Conservation (phyloP, 2,888 invertebrate genomes). For the Dolomedes plantarius region DNA sequence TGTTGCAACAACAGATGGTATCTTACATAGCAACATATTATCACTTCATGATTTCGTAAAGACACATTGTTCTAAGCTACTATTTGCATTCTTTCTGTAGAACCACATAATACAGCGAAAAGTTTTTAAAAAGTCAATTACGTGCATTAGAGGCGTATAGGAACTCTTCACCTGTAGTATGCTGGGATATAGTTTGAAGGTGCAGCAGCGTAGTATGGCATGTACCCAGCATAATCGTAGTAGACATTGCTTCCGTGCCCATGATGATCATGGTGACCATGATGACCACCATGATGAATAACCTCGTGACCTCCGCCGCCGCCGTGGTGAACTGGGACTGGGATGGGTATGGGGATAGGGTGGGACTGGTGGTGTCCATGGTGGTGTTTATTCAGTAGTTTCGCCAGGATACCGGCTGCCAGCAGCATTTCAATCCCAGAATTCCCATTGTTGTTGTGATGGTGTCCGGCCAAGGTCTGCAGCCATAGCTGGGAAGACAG, state of each 20-base stretch:
- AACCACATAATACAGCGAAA: no score
- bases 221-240: slow-evolving; percentile 41
- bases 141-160: no score
- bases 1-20: no score
- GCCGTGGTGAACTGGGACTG: slow-evolving; percentile 46
- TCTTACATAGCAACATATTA: no score
- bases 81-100: no score
- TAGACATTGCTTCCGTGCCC: slow-evolving; percentile 42
- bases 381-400: slow-evolving; percentile 51
- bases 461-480: background rate
- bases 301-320: slow-evolving; percentile 30
- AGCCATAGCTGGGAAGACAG: slow-evolving; percentile 7
- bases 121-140: no score
- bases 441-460: slow-evolving; percentile 23
- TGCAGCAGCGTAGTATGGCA: slow-evolving; percentile 42
- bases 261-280: slow-evolving; percentile 54
- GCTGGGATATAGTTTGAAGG: slow-evolving; percentile 38
- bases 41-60: no score
- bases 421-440: slow-evolving; percentile 64
- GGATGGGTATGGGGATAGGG: slow-evolving; percentile 60
- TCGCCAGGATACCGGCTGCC: slow-evolving; percentile 59
- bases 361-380: slow-evolving; percentile 51
- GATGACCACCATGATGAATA: slow-evolving; percentile 19
- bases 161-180: slow-evolving; percentile 34
- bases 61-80: no score